Evolutionary conservation across 1,140 invertebrate genomes (phyloP), one percentile per base, ranked within the genome.

Genomic region (Meloidogyne exigua): DNA sequence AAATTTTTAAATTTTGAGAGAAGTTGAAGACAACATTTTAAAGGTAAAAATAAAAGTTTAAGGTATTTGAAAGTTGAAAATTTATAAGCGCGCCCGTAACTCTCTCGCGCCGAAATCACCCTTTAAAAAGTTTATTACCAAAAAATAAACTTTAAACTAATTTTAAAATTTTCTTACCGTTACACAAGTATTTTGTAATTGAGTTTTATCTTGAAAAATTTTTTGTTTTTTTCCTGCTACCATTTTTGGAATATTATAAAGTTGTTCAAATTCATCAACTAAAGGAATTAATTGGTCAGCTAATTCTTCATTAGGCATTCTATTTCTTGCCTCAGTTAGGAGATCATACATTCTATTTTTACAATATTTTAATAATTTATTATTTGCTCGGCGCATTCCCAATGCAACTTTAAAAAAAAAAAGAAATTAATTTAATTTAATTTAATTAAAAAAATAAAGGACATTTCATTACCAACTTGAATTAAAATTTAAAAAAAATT

Each of bases 221-320:
- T 65, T 65, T 10, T 81, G 76, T n/a, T 28, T 79, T n/a, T 79
- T 80, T 18, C 79, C 78, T 39, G 49, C 49, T 81, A 81, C 11
- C 78, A 32, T 0, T 81, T 57, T 32, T 67, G 70, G 62, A 79
- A 81, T 21, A 74, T 67, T 44, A 57, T 57, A 57, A 57, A 57
- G 18, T 57, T 57, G 49, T n/a, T 57, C 49, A 57, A 57, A 57
- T 57, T 57, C 49, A 57, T 57, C 49, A 57, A 78, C 69, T 18
- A 82, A 5, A 12, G 80, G 76, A 25, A 81, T 23, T 62, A 49
- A 26, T 21, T 68, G 26, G 13, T 32, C 25, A 44, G 69, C n/a
- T 63, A 64, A 21, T 57, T n/a, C 4, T 57, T 65, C 28, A 23
- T 74, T 23, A 13, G 21, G 12, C 69, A 23, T 62, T 42, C 49